Base-by-base conservation (phyloP, 2,888 invertebrate genomes). In the Melanchra persicariae region DNA sequence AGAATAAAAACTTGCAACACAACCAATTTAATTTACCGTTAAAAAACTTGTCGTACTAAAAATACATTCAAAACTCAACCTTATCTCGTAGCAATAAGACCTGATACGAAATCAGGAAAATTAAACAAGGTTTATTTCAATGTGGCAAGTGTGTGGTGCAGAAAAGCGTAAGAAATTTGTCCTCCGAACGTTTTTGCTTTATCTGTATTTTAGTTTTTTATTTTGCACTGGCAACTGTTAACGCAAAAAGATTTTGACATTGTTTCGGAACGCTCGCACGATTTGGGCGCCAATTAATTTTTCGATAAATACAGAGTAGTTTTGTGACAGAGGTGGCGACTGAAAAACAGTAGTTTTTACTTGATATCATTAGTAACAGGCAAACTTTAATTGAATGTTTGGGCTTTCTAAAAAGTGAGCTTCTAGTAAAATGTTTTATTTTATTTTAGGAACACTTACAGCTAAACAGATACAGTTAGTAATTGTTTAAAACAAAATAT, bases 161-260 rank as follows among this genome's bases (percentile, higher is more conserved):
- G 93, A 91, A 92, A 92, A 91, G 91, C 93, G 90, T 92, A 94
- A 94, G 93, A 95, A 95, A 95, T 95, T 95, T 95, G 95, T 95
- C 94, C 90, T 87, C 83, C 67, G 86, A 85, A 81, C 86, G 85
- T 89, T 90, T 90, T 92, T 91, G 87, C 86, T 78, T 79, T 84
- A 78, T 88, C 85, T 86, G 86, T 85, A 51, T 40, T 70, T 51
- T 75, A 79, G 80, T 87, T 90, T 88, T 88, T 91, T 88, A 88
- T 89, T 89, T 88, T 88, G 78, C 87, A 84, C 88, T 88, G 89
- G 90, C 87, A 91, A 91, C 90, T 91, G 92, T 92, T 90, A 87
- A 89, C 90, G 92, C 89, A 92, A 94, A 94, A 93, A 93, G 91
- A 90, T 92, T 93, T 91, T 93, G 94, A 94, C 94, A 93, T 93